Percentiles rank a stretch among this genome's conserved stretches.
phyloP scores from a whole-genome alignment of 2,797 vertebrate genomes.

The Antrozous pallidus region DNA sequence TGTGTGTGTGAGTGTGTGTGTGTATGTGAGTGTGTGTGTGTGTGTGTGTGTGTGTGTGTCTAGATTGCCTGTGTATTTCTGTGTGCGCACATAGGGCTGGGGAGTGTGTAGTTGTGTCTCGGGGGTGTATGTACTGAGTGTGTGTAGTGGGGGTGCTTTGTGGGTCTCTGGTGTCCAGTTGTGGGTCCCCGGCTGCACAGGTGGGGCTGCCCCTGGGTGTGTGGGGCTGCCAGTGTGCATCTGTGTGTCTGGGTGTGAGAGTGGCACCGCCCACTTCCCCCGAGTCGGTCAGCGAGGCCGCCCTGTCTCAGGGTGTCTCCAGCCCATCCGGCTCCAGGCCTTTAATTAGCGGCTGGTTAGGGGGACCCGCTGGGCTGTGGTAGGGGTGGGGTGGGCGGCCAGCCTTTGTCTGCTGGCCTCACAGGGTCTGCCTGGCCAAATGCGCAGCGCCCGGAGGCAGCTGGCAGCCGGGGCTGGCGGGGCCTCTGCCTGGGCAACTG shows the following conservation, averaged over 20 bases:
- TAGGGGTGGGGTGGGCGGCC: background rate
- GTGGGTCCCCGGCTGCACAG: background rate
- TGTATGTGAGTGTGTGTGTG: background rate
- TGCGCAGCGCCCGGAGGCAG: background rate
- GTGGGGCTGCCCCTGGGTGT: background rate
- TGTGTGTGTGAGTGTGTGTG: background rate
- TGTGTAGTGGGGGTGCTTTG: background rate
- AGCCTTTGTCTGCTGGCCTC: constrained; percentile 55
- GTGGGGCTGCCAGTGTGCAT: background rate
- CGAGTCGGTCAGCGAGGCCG: background rate
- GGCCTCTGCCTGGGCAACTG: background rate
- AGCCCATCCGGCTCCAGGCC: background rate
- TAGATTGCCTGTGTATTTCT: background rate
- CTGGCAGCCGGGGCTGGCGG: background rate
- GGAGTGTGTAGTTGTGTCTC: background rate
- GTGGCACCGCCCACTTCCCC: constrained; percentile 37
- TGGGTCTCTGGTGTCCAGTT: background rate
- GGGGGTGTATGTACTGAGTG: background rate
- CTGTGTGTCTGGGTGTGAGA: constrained; percentile 16
- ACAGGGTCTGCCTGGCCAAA: constrained; percentile 24
- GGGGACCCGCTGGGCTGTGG: background rate
- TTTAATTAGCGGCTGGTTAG: constrained; percentile 40
- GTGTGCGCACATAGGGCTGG: background rate
- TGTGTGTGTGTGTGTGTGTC: background rate
- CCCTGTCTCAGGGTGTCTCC: background rate